Base-by-base conservation (phyloP, 2,888 invertebrate species). In the Tenthredo scrophulariae region DNA sequence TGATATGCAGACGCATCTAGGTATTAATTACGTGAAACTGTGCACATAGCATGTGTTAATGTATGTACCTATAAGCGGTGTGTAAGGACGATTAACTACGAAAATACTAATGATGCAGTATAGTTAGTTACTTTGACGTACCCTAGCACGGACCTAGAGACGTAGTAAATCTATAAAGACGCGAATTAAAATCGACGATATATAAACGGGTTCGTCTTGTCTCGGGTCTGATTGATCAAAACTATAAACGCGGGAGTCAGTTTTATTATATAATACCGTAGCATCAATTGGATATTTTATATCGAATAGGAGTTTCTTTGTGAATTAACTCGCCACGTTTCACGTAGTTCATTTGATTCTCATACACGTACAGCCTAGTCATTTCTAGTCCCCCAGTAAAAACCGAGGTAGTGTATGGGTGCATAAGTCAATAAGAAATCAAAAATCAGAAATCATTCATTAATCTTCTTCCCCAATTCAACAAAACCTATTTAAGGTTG, bases 11-110 rank as follows among this genome's bases (percentile, higher is more conserved):
- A 37, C 54, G 0, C n/a, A n/a, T n/a, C n/a, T n/a, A 29, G 33
- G 54, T 54, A 54, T 77, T 77, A 77, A 77, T 54, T 77, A 54
- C 22, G 33, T 22, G 43, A 18, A 74, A 9, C 74, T 50, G 5
- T 18, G 18, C 18, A 43, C 13, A 37, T 37, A 6, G 37, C 7
- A 33, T 54, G 26, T 33, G 29, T 50, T n/a, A 29, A 33, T 26
- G 33, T 79, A 77, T 4, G 6, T 50, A 50, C 18, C 29, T 50
- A 37, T 9, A n/a, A n/a, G 54, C 13, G 22, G 46, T 15, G 26
- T n/a, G 26, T 33, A 37, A 54, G 58, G 10, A 58, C 37, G 22
- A n/a, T 33, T 29, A 33, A 29, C 33, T 54, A 46, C 77, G 54
- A n/a, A 7, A 79, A 33, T 15, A 37, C 29, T 10, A 33, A 29